Evolutionary conservation across 2,113 vertebrate species (phyloP).

Genomic region (Poeciliopsis prolifica): DNA sequence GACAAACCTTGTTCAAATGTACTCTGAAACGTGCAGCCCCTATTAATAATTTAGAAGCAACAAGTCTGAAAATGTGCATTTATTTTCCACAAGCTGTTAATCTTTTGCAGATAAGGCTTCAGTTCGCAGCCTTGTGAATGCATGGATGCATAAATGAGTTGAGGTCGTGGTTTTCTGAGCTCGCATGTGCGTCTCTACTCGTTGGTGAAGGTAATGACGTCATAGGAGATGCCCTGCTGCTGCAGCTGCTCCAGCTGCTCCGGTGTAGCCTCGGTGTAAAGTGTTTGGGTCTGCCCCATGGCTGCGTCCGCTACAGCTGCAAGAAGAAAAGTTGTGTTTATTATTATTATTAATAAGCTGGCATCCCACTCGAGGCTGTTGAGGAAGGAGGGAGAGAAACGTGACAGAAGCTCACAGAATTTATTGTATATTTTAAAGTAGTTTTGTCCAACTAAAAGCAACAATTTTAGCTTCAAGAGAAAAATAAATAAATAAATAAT

Average conservation of each 20-base stretch:
- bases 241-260: constrained; percentile 93
- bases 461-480: not conserved
- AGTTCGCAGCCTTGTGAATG: constrained; percentile 41
- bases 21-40: constrained; percentile 40
- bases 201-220: constrained; percentile 88
- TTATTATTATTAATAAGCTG: no score
- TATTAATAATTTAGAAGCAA: constrained; percentile 63
- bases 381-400: not conserved
- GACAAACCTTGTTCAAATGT: constrained; percentile 21
- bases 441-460: not conserved
- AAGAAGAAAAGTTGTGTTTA: constrained; percentile 11
- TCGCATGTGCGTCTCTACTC: constrained; percentile 69
- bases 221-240: constrained; percentile 91
- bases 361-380: no score
- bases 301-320: constrained; percentile 90
- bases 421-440: not conserved
- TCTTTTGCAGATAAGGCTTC: constrained; percentile 22
- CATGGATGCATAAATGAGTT: constrained; percentile 53
- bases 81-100: constrained; percentile 53
- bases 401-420: not conserved
- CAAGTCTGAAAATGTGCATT: constrained; percentile 41
- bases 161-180: constrained; percentile 35
- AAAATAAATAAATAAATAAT: not conserved
- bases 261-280: constrained; percentile 86
- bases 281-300: constrained; percentile 87